Base-by-base conservation (phyloP, 2,888 invertebrate genomes). In the Branchellion lobata region DNA sequence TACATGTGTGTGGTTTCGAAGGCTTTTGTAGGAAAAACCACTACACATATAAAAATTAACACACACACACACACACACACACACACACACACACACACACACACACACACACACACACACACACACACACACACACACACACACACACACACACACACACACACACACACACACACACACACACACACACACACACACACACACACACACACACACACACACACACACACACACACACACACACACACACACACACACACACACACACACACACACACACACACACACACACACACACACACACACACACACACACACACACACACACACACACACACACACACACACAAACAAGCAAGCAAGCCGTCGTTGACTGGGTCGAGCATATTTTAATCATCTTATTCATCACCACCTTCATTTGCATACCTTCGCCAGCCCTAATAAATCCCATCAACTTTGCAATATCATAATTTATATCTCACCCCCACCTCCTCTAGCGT, bases 41-140 rank as follows among this genome's bases (percentile, higher is more conserved):
- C 5, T 5, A 57, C 61, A 57, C n/a, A 57, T n/a, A 57, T 5
- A 57, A 5, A 57, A 3, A 57, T n/a, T 14, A 5, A 57, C 21
- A 57, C 61, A 57, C 61, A 57, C 61, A 57, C 61, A 57, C 61
- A 57, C 61, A 57, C 61, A 57, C 61, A 57, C 61, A 57, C 61
- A 57, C 61, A 57, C 61, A 57, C 61, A 57, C 61, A 57, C 61
- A 57, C 61, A 57, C 61, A 57, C 61, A 57, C 61, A 57, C 61
- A 57, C 61, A 57, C 61, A 57, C 61, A 57, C 61, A 57, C 61
- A 57, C 61, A 57, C 61, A 57, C 61, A 57, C 61, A 57, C 61
- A 57, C 61, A 57, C 61, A 57, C 61, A 57, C 61, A 57, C 61
- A 57, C 61, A 57, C 61, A 57, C 61, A 57, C 61, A 57, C 61